phyloP scores from a whole-genome alignment of 2,797 vertebrate species.

The Sebastes baramenuke region DNA sequence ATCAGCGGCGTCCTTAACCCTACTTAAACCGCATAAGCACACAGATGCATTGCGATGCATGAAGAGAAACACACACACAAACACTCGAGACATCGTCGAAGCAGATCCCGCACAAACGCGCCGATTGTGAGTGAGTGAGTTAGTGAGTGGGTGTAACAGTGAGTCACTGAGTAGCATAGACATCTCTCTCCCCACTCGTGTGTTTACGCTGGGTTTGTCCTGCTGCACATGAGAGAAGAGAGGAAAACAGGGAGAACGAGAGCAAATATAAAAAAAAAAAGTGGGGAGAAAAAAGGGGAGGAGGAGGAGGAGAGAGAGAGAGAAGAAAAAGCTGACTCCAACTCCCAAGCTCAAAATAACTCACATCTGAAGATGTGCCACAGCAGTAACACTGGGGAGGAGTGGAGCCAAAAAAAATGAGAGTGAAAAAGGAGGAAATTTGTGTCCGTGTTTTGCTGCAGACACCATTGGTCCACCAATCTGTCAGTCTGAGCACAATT shows the following conservation, averaged over 20 bases:
- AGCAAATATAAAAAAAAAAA: background rate
- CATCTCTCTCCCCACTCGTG: constrained; percentile 61
- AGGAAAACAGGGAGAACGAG: constrained; percentile 20
- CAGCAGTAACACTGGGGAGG: constrained; percentile 26
- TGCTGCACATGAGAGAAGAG: constrained; percentile 59
- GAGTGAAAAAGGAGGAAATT: background rate
- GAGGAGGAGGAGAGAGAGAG: background rate
- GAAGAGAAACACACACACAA: background rate
- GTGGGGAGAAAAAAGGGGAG: background rate
- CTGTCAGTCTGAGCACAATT: constrained; percentile 68
- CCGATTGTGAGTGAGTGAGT: constrained; percentile 35
- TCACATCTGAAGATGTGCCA: constrained; percentile 56
- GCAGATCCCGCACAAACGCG: constrained; percentile 37
- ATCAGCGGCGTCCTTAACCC: constrained; percentile 56
- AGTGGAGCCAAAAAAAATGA: background rate
- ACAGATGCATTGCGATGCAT: constrained; percentile 26
- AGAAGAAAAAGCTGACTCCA: constrained; percentile 58
- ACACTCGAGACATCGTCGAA: constrained; percentile 3
- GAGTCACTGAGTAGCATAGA: constrained; percentile 68
- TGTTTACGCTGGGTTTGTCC: constrained; percentile 63
- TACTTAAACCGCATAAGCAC: constrained; percentile 48
- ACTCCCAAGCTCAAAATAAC: constrained; percentile 66
- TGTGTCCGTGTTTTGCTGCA: constrained; percentile 50
- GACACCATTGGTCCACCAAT: constrained; percentile 52
- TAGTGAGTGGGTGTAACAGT: constrained; percentile 47